Evolutionary conservation across 2,797 vertebrate species (phyloP), one percentile per base, ranked within the genome.

Genomic region (Falco concolor): DNA sequence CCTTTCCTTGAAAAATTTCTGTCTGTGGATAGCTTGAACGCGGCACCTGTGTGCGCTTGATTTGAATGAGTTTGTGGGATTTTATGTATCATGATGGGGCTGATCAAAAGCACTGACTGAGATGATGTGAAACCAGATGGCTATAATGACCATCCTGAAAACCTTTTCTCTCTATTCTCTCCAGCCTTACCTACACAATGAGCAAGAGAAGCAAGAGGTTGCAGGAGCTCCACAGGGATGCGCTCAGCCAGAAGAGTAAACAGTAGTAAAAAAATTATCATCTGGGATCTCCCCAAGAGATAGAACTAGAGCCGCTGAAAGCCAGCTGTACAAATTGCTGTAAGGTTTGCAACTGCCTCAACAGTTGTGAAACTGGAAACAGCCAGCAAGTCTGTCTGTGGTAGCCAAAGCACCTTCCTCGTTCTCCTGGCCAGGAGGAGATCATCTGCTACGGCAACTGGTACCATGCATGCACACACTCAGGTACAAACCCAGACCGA

Each of bases 381-480:
- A 45, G 47, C 47, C 60, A 24, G 50, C 6, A 38, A n/a, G 27
- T 36, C 56, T 38, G 15, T 8, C 52, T 60, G 42, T 1, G 0
- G 24, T 7, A 13, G 28, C 17, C 1, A 0, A 56, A 75, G 53
- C 57, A 49, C 47, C 23, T 60, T 42, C 30, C 38, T 23, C 9
- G 7, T 23, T 36, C 47, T 49, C n/a, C 18, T 38, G 23, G 50
- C 20, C 36, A 40, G 40, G 14, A 42, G 44, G n/a, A 56, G 32
- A 59, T 9, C 28, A 19, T 30, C 68, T 34, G 38, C 61, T 23
- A 14, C 30, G 16, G 72, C 12, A 64, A 44, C 49, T 22, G 12
- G 1, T 8, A 20, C 5, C 0, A 0, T 7, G 1, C 9, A 12
- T 4, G 19, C 30, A 25, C 13, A 54, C 0, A 1, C 36, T 75